Evolutionary conservation across 2,797 vertebrate genomes (phyloP).

Genomic region (Ataeniobius toweri): DNA sequence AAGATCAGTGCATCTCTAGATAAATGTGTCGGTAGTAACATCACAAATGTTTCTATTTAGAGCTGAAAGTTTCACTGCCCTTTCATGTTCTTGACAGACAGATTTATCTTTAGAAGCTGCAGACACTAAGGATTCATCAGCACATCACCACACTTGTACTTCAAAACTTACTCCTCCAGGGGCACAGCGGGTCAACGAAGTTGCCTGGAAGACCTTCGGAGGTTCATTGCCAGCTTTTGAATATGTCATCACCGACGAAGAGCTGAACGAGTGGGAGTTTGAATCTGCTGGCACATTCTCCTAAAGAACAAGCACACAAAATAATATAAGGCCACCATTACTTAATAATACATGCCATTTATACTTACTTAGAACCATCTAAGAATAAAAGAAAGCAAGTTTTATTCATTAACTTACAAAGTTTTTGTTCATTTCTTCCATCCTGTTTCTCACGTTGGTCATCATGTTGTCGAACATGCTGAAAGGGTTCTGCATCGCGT

Average conservation of each 20-base stretch:
- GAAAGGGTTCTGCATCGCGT: constrained; percentile 78
- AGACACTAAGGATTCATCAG: constrained; percentile 1
- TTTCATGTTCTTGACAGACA: neutral
- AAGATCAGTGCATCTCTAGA: neutral
- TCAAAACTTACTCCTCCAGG: constrained; percentile 90
- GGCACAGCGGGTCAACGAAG: constrained; percentile 84
- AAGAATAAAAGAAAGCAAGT: neutral
- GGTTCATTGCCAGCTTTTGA: constrained; percentile 90
- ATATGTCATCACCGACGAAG: constrained; percentile 92
- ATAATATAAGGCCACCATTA: neutral
- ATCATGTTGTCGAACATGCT: constrained; percentile 87
- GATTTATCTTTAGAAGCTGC: neutral
- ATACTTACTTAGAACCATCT: neutral
- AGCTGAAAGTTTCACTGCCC: no score
- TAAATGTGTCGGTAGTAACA: neutral
- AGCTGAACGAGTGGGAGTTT: constrained; percentile 86
- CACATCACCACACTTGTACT: constrained; percentile 7
- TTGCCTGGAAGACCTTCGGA: constrained; percentile 91
- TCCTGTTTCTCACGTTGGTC: constrained; percentile 84
- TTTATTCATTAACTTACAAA: constrained; percentile 79
- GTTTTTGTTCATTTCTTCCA: constrained; percentile 85
- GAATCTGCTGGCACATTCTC: constrained; percentile 80
- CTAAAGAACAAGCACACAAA: constrained; percentile 64
- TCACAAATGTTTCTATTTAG: neutral
- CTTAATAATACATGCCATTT: neutral